phyloP scores from a whole-genome alignment of 2,888 invertebrate species.

The Chloromyia formosa region DNA sequence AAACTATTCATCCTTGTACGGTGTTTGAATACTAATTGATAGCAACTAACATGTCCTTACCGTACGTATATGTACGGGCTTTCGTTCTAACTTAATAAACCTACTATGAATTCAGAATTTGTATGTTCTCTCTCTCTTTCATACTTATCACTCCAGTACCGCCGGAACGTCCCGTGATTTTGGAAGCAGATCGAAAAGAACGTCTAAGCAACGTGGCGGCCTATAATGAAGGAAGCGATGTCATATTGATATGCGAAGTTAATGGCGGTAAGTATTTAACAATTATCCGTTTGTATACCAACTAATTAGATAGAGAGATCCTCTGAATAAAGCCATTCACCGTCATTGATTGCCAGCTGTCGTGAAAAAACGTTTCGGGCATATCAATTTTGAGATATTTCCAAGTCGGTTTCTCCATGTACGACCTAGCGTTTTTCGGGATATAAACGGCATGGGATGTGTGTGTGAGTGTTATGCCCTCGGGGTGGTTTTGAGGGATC shows the following conservation, averaged over 20 bases:
- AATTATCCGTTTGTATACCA: slow-evolving; percentile 24
- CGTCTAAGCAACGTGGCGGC: slow-evolving; percentile 79
- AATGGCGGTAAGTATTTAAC: slow-evolving; percentile 73
- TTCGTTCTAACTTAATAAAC: background rate
- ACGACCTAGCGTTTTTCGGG: background rate
- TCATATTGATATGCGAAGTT: slow-evolving; percentile 83
- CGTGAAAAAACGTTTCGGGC: slow-evolving; percentile 6
- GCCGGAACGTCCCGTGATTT: slow-evolving; percentile 82
- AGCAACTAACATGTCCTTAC: too few relatives aligned
- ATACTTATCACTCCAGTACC: slow-evolving; percentile 70
- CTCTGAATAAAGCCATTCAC: slow-evolving; percentile 21
- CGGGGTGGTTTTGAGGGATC: too few relatives aligned
- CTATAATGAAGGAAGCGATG: slow-evolving; percentile 86
- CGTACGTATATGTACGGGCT: background rate
- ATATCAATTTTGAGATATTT: slow-evolving; percentile 20
- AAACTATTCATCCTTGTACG: slow-evolving; percentile 22
- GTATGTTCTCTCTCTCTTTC: too few relatives aligned
- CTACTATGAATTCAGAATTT: background rate
- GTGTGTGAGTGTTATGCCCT: too few relatives aligned
- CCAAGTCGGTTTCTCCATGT: background rate
- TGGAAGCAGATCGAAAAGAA: slow-evolving; percentile 80
- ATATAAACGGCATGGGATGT: background rate
- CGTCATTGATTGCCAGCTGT: background rate
- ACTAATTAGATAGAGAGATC: slow-evolving; percentile 5
- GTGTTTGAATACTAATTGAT: slow-evolving; percentile 13